Conservation (phyloP, 2,797 vertebrate species). For the Menidia menidia region DNA sequence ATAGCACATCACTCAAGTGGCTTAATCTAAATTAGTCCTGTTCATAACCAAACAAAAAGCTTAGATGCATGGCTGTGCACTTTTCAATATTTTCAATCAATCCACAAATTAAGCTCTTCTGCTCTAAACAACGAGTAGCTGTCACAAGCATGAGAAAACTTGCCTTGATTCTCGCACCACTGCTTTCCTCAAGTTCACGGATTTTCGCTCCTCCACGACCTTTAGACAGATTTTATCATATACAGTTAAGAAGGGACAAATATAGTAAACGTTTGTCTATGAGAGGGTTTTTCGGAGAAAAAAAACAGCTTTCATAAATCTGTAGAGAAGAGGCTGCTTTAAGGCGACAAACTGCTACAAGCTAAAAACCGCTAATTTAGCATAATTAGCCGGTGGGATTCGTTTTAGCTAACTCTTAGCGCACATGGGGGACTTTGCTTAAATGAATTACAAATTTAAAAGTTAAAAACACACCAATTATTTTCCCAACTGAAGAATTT, state of each 20-base stretch:
- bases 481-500: constrained; percentile 74
- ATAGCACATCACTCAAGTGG: neutral
- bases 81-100: no score
- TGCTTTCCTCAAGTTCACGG: constrained; percentile 88
- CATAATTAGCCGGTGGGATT: neutral
- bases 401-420: neutral
- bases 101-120: no score
- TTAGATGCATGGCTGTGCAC: neutral
- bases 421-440: accelerated
- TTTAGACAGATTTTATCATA: constrained; percentile 57
- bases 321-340: no score
- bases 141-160: constrained; percentile 14
- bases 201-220: constrained; percentile 91
- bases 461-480: constrained; percentile 84
- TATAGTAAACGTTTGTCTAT: no score
- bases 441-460: accelerated
- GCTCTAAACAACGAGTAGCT: no score
- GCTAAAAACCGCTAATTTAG: neutral
- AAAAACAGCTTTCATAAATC: no score
- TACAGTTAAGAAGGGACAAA: no score
- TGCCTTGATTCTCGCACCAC: constrained; percentile 91
- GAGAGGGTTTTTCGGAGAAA: no score
- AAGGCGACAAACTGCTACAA: no score
- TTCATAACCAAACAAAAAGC: neutral
- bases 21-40: neutral